Evolutionary conservation across 1,140 invertebrate species (phyloP).

Genomic region (Pogonognathellus flavescens): DNA sequence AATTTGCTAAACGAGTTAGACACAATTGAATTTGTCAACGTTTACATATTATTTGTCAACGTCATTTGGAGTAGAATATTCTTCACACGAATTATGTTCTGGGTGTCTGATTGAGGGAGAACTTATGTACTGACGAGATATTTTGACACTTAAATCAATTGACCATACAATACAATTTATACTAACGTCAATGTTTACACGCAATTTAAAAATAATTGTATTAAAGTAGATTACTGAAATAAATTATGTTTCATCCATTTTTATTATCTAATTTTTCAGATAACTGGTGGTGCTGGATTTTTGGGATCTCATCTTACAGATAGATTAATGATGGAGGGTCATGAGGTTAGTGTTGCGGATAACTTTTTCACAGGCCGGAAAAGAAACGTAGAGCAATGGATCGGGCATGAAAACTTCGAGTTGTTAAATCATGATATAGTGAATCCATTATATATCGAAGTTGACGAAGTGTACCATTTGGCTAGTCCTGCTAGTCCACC

Average conservation of each 20-base stretch:
- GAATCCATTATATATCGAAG: conserved; percentile 97
- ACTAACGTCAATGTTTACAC: no score
- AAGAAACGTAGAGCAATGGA: conserved; percentile 98
- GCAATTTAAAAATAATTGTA: not conserved
- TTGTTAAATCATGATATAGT: conserved; percentile 99
- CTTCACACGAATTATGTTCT: no score
- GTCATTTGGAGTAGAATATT: no score
- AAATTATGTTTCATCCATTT: not conserved
- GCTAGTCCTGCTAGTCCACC: conserved; percentile 98
- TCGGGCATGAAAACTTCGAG: conserved; percentile 99
- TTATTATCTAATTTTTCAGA: conserved; percentile 70
- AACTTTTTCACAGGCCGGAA: conserved; percentile 99
- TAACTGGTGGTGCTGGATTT: conserved; percentile 98
- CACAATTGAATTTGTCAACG: no score
- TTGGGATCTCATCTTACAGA: conserved; percentile 99
- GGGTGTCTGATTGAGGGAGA: no score
- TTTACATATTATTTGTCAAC: no score
- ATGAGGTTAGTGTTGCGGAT: conserved; percentile 98
- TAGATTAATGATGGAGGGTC: conserved; percentile 93
- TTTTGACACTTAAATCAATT: no score
- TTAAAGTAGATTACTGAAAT: not conserved
- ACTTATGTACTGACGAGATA: no score
- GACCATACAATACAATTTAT: no score
- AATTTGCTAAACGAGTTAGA: no score
- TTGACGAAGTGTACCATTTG: conserved; percentile 99